A percentile compares a stretch with the other conserved stretches of the same genome.
Conservation (phyloP, 2,797 vertebrate species). For the Diceros bicornis region DNA sequence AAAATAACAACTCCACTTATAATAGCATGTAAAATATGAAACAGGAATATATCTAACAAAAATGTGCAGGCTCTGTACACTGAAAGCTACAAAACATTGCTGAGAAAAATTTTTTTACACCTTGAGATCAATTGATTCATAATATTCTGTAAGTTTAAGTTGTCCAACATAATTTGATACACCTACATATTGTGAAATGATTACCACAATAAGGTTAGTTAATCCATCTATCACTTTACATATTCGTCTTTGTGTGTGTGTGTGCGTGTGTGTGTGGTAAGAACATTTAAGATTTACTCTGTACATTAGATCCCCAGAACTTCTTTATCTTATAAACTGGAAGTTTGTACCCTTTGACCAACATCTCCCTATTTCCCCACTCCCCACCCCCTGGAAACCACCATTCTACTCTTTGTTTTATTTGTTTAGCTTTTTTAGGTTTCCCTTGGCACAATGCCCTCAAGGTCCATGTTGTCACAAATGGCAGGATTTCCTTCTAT, state of each 20-base stretch:
- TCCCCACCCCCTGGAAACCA: background rate
- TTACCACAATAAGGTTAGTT: background rate
- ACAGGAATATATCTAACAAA: background rate
- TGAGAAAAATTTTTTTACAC: background rate
- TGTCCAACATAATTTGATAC: background rate
- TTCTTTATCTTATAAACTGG: background rate
- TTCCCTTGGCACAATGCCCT: background rate
- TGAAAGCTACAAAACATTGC: background rate
- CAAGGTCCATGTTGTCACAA: background rate
- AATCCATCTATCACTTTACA: background rate
- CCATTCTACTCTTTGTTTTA: background rate
- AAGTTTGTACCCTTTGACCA: background rate
- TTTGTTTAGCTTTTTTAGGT: background rate
- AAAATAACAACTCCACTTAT: background rate
- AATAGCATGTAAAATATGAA: background rate
- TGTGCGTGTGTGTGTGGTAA: background rate
- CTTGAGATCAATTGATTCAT: background rate
- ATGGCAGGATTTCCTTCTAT: background rate
- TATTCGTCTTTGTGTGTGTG: background rate
- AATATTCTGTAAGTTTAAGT: background rate
- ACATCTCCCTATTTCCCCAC: background rate
- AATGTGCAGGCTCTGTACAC: background rate
- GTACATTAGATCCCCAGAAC: background rate
- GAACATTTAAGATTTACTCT: background rate
- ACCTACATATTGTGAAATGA: background rate